Evolutionary conservation across 2,797 vertebrate genomes (phyloP).

Genomic region (Tachyglossus aculeatus): DNA sequence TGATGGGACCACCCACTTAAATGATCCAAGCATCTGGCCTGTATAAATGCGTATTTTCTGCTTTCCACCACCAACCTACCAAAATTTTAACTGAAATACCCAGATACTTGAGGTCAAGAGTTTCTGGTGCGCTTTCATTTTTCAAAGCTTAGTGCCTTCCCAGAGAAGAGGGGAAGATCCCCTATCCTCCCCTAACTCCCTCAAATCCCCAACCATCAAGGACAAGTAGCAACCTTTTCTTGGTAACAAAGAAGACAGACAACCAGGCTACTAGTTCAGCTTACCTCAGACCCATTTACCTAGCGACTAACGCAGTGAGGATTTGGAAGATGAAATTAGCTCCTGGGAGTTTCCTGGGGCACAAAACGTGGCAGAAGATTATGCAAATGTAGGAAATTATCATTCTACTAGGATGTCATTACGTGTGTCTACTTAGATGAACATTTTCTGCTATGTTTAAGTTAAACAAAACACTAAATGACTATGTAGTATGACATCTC

Average conservation of each 20-base stretch:
- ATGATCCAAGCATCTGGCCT: no score
- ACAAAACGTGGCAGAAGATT: conserved; percentile 69
- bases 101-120: no score
- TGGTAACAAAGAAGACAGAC: neutral
- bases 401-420: conserved; percentile 78
- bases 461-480: conserved; percentile 86
- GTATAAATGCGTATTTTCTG: no score
- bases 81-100: no score
- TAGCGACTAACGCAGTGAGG: conserved; percentile 9
- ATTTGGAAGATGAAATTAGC: conserved; percentile 56
- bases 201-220: neutral
- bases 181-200: no score
- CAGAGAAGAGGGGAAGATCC: no score
- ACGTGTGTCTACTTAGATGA: conserved; percentile 77
- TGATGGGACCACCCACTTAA: no score
- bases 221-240: fast-evolving
- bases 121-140: no score
- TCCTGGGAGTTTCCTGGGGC: conserved; percentile 74
- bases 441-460: conserved; percentile 84
- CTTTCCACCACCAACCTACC: no score
- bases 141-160: no score
- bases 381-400: conserved; percentile 76
- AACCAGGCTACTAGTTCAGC: neutral
- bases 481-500: conserved; percentile 83
- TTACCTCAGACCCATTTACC: conserved; percentile 21